phyloP scores from a whole-genome alignment of 2,888 invertebrate species.

The Zygothrica quintamaculata region DNA sequence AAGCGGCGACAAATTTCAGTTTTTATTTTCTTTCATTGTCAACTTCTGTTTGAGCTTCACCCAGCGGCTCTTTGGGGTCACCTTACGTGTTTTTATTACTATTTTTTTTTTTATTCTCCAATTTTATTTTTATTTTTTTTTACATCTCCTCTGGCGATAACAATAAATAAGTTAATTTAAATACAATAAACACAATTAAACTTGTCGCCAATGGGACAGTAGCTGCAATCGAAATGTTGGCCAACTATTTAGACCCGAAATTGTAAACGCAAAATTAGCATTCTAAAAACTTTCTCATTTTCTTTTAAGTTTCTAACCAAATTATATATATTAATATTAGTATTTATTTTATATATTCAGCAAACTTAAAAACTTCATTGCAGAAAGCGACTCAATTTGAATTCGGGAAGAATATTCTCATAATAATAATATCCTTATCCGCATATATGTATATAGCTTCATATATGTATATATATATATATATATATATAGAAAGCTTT shows the following conservation, averaged over 20 bases:
- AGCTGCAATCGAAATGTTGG: slow-evolving; percentile 38
- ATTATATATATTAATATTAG: too few species aligned
- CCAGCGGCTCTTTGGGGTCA: slow-evolving; percentile 23
- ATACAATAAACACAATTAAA: slow-evolving; percentile 78
- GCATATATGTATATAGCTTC: too few species aligned
- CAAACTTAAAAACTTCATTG: too few species aligned
- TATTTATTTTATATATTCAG: too few species aligned
- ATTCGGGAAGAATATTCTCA: too few species aligned
- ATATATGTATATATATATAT: too few species aligned
- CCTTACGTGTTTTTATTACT: slow-evolving; percentile 7
- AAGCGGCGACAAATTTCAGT: slow-evolving; percentile 78
- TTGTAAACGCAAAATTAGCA: too few species aligned
- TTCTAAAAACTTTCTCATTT: too few species aligned
- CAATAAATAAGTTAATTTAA: slow-evolving; percentile 80
- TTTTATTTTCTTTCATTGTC: slow-evolving; percentile 73
- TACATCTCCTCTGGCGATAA: slow-evolving; percentile 49
- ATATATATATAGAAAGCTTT: too few species aligned
- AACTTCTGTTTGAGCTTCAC: slow-evolving; percentile 57
- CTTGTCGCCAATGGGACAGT: slow-evolving; percentile 37
- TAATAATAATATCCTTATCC: too few species aligned
- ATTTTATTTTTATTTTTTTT: background rate
- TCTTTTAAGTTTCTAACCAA: too few species aligned
- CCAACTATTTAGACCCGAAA: slow-evolving; percentile 21
- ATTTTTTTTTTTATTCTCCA: background rate
- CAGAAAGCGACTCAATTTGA: too few species aligned